Conservation (phyloP, 2,797 vertebrate species). For the Sebastes reedi region DNA sequence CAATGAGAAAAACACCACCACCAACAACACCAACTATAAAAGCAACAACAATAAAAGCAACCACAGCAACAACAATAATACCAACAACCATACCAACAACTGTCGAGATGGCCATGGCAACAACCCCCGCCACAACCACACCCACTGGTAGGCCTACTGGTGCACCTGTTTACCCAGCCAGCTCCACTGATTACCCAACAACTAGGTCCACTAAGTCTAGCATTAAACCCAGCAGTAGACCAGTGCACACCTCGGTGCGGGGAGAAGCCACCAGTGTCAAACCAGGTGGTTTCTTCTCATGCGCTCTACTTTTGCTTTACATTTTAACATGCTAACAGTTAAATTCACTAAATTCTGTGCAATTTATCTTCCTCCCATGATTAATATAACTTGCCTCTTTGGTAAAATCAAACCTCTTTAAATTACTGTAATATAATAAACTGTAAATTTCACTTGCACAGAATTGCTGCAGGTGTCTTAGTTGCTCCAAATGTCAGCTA, state of each 20-base stretch:
- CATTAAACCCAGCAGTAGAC: slow-evolving; percentile 22
- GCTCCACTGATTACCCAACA: slow-evolving; percentile 32
- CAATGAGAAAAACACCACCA: slow-evolving; percentile 17
- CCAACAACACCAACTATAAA: slow-evolving; percentile 8
- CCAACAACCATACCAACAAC: slow-evolving; percentile 47
- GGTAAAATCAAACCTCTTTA: background rate
- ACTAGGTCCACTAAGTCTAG: slow-evolving; percentile 6
- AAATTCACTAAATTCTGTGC: background rate
- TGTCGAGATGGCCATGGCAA: slow-evolving; percentile 36
- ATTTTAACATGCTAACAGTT: slow-evolving; percentile 22
- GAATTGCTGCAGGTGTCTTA: background rate
- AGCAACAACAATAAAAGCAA: slow-evolving; percentile 45
- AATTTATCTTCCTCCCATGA: background rate
- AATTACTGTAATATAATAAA: background rate
- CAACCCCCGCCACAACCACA: slow-evolving; percentile 45
- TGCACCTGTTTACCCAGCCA: slow-evolving; percentile 41
- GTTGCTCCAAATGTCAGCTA: background rate
- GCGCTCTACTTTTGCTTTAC: slow-evolving; percentile 36
- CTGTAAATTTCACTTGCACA: background rate
- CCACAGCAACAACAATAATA: slow-evolving; percentile 40
- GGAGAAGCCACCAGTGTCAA: slow-evolving; percentile 43
- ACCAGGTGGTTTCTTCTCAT: slow-evolving; percentile 38
- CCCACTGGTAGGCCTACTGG: slow-evolving; percentile 66
- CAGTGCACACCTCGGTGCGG: slow-evolving; percentile 1
- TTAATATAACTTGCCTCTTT: background rate